Base-by-base conservation (phyloP, 2,888 invertebrate species). In the Oscheius sp. region DNA sequence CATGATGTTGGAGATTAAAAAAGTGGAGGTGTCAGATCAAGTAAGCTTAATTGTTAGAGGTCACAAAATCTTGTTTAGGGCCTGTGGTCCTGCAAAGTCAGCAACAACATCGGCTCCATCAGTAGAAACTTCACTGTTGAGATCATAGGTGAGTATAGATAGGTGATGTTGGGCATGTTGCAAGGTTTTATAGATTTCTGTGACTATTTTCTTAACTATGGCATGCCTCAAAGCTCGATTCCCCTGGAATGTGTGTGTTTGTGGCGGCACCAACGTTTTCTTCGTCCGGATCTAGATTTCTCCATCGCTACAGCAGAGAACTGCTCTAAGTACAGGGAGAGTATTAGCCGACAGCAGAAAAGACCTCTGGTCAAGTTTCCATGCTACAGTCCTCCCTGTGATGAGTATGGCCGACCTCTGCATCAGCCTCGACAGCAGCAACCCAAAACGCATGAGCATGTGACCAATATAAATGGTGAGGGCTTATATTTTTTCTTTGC, bases 71-170 rank as follows among this genome's bases (percentile, higher is more conserved):
- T 57, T 68, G 57, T 78, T 68, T 75, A 88, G 85, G 89, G 89
- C 11, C 70, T 83, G 5, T 89, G 89, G 89, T 77, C 84, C 1
- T 89, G 89, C 73, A 80, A 85, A 53, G 89, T 89, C 3, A 84
- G 84, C 78, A 89, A 89, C 74, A 75, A 78, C 21, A 81, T 82
- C 65, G 89, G 88, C 7, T 82, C 83, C 48, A 85, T 87, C 21
- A 79, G 77, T 7, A 71, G 89, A 9, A 89, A 87, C 63, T 89
- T 89, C 76, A 89, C 86, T 7, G 62, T 89, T 21, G 84, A 87
- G 68, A 86, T 89, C 9, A 79, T 89, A 47, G 89, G 89, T 89
- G 48, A 75, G 87, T 83, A 2, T 21, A 76, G 33, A n/a, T n/a
- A 48, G 29, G 21, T 53, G 60, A 21, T 50, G 32, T 32, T 68